These are phyloP conservation scores for Phalera bucephala DNA, from an alignment of 2,888 invertebrate genomes.

Conservation along the genomic window DNA sequence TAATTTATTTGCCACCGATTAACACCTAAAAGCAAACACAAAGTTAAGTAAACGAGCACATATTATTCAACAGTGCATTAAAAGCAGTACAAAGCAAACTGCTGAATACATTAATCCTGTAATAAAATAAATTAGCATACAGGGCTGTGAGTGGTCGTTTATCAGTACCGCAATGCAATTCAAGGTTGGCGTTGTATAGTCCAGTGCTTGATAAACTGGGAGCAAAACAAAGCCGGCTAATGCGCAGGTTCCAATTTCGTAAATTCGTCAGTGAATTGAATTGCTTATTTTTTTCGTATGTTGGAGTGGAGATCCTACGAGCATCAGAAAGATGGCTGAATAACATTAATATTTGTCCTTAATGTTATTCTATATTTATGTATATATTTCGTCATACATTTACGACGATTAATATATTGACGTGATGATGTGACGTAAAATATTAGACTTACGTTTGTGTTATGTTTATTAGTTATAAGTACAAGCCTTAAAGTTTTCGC, in stretches of 20 bases:
- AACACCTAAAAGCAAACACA: constrained; percentile 17
- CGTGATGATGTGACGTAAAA: no score
- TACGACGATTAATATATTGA: no score
- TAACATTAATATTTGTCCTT: no score
- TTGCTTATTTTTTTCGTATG: no score
- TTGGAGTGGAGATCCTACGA: no score
- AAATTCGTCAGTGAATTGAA: no score
- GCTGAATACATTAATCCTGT: constrained; percentile 46
- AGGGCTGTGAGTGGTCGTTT: constrained; percentile 39
- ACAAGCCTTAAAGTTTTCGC: no score
- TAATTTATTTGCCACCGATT: background rate
- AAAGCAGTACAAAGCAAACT: constrained; percentile 24
- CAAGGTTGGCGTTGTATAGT: constrained; percentile 56
- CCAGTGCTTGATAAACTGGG: constrained; percentile 45
- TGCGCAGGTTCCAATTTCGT: constrained; percentile 16
- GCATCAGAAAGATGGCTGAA: no score
- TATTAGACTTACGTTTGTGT: no score
- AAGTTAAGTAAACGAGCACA: constrained; percentile 1
- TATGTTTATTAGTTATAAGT: no score
- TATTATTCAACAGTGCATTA: constrained; percentile 14
- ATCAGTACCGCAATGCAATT: constrained; percentile 55
- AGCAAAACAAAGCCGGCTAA: constrained; percentile 23
- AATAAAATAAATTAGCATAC: constrained; percentile 62
- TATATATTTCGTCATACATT: no score
- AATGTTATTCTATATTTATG: no score